Conservation (phyloP, 2,113 vertebrate species). For the Hippocampus barbouri region DNA sequence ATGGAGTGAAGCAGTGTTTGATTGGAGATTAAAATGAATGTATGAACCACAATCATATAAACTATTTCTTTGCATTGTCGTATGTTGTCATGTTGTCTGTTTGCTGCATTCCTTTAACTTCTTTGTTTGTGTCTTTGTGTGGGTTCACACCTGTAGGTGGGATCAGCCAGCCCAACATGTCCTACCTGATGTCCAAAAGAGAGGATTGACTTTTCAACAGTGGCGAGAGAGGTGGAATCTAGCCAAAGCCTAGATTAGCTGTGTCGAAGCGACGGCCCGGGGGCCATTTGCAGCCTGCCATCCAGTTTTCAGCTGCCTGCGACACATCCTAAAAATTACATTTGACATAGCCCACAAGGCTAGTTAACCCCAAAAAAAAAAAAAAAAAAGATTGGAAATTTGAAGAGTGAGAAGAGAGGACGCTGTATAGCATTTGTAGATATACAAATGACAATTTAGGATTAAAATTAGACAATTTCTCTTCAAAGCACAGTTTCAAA, state of each 20-base stretch:
- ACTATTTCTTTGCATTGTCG: neutral
- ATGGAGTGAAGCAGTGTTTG: neutral
- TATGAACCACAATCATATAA: neutral
- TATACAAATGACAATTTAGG: too few relatives aligned
- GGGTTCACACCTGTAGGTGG: conserved; percentile 69
- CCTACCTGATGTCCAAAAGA: conserved; percentile 58
- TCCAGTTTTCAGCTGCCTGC: too few relatives aligned
- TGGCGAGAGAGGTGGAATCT: conserved; percentile 77
- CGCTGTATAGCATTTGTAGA: too few relatives aligned
- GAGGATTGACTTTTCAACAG: conserved; percentile 71
- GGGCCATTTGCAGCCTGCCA: too few relatives aligned
- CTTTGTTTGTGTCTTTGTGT: conserved; percentile 19
- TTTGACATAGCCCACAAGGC: too few relatives aligned
- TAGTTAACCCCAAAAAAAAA: too few relatives aligned
- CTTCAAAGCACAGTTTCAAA: too few relatives aligned
- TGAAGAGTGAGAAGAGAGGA: too few relatives aligned
- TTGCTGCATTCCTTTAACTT: neutral
- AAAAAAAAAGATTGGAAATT: too few relatives aligned
- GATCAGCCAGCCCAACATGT: conserved; percentile 74
- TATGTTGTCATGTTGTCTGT: neutral
- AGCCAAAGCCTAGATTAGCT: conserved; percentile 41
- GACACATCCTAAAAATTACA: too few relatives aligned
- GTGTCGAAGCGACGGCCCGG: too few relatives aligned
- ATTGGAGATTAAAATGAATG: neutral
- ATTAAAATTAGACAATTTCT: too few relatives aligned